Conservation (phyloP, 92 coral and sea anemone genomes). For the Porites rus region DNA sequence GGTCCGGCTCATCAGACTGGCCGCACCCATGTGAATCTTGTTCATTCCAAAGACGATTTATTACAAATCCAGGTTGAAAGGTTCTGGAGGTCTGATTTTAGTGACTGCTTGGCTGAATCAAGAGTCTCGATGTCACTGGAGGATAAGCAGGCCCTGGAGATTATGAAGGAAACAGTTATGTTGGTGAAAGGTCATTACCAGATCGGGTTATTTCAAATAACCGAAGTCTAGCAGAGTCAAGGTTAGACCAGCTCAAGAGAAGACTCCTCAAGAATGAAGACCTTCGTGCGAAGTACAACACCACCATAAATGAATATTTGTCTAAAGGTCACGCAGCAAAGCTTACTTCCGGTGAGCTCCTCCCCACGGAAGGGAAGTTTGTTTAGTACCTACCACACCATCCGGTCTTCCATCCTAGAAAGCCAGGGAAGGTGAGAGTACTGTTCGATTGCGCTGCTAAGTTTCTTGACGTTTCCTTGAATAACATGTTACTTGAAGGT, state of each 20-base stretch:
- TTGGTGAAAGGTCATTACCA: slow-evolving; percentile 14
- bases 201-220: neutral
- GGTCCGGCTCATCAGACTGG: neutral
- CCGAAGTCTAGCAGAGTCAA: neutral
- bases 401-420: neutral
- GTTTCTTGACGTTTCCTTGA: neutral
- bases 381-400: slow-evolving; percentile 3
- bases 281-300: neutral
- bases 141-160: neutral
- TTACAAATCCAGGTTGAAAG: neutral
- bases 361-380: neutral
- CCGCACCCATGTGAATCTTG: neutral
- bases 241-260: neutral
- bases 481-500: neutral
- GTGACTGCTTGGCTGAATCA: slow-evolving; percentile 3
- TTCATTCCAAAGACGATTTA: neutral
- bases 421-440: neutral
- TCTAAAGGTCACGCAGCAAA: neutral
- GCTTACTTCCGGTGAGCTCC: neutral
- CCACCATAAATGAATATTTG: neutral
- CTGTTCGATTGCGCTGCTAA: neutral
- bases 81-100: neutral
- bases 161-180: neutral
- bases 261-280: neutral
- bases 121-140: neutral